Base-by-base conservation (phyloP, 2,797 vertebrate species). In the Lepus oiostolus region DNA sequence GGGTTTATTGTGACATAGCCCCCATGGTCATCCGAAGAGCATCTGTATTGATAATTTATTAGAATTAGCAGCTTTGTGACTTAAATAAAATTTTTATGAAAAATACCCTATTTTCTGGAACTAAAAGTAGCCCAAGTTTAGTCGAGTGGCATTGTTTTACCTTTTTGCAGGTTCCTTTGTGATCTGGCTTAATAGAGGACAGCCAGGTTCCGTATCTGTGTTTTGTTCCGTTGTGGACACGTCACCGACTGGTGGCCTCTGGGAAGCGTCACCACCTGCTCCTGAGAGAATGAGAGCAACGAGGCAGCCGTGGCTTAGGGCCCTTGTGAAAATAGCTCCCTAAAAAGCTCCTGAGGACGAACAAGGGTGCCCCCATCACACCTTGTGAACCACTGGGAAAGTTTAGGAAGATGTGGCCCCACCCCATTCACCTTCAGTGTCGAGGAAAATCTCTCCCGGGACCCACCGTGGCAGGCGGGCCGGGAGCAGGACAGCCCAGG, bases 301-400 rank as follows among this genome's bases (percentile, higher is more conserved):
- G 58, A 60, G 84, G 35, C 42, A 75, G 47, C 21, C 5, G 24
- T 7, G 11, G 52, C 28, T 91, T 54, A n/a, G 28, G 5, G 12
- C 77, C 47, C 42, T 63, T 90, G 67, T 80, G 70, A 90, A 92
- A 82, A 75, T 80, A n/a, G n/a, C 21, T 75, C 63, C 28, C 22
- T 86, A 60, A 16, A 76, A 86, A 91, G 22, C 12, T 67, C 70
- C 65, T 26, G 7, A 75, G 68, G 26, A 84, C 35, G 28, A 32
- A 30, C 6, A 28, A 30, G 50, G 52, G 17, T 79, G 85, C 63
- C 30, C 9, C 65, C 77, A 28, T 50, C 82, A 80, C 2, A 30
- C 35, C 88, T 68, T 47, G 30, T 68, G 75, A 94, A 63, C 16
- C 7, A 5, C 35, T 54, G n/a, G 9, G 42, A 32, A 52, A 38